phyloP scores from a whole-genome alignment of 2,888 invertebrate genomes.

The Thymelicus acteon region DNA sequence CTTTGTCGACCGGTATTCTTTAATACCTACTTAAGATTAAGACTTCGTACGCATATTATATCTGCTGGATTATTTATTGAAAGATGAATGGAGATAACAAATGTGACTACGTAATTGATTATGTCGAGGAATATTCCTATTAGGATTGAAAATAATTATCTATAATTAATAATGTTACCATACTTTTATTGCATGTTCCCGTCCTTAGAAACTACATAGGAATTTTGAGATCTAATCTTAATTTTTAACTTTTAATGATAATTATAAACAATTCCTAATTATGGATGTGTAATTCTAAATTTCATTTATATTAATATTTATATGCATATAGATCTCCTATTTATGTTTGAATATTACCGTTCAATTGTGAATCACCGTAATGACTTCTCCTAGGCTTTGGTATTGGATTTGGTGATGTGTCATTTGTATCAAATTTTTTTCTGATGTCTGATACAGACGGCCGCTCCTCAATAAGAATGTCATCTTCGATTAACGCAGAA shows the following conservation, averaged over 20 bases:
- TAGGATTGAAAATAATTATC: neutral
- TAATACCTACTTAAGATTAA: neutral
- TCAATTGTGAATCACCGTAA: constrained; percentile 65
- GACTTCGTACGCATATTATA: neutral
- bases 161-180: neutral
- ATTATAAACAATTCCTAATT: neutral
- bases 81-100: neutral
- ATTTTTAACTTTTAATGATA: constrained; percentile 7
- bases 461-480: constrained; percentile 60
- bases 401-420: constrained; percentile 83
- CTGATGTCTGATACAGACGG: constrained; percentile 79
- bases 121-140: neutral
- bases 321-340: neutral
- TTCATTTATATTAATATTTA: neutral
- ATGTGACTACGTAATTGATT: neutral
- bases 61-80: neutral
- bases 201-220: constrained; percentile 26
- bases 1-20: neutral
- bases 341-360: constrained; percentile 43
- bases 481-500: constrained; percentile 75
- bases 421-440: constrained; percentile 80
- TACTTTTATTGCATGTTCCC: constrained; percentile 44
- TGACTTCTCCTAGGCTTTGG: constrained; percentile 85
- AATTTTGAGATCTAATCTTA: constrained; percentile 40
- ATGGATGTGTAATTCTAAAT: constrained; percentile 3